A percentile compares a stretch with the other conserved stretches of the same genome.
phyloP scores from a whole-genome alignment of 2,888 invertebrate species.

The Hydropsyche betteni region DNA sequence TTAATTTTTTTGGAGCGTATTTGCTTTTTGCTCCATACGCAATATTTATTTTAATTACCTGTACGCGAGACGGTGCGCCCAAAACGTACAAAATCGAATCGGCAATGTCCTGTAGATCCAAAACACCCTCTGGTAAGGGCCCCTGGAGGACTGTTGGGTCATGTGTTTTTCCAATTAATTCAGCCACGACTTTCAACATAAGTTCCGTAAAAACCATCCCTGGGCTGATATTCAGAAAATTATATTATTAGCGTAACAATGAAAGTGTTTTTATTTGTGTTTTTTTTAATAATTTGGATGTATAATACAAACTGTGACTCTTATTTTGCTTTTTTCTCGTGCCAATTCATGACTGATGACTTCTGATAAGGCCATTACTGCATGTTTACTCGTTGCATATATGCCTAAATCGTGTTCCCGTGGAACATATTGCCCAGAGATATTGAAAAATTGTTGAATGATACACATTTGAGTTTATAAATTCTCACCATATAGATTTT shows the following conservation, averaged over 20 bases:
- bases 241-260: background rate
- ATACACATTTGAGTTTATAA: slow-evolving; percentile 2
- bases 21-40: too few relatives aligned
- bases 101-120: slow-evolving; percentile 54
- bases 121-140: slow-evolving; percentile 53
- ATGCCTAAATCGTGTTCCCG: slow-evolving; percentile 54
- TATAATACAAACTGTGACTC: slow-evolving; percentile 55
- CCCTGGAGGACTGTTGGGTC: slow-evolving; percentile 54
- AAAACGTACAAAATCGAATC: slow-evolving; percentile 56
- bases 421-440: slow-evolving; percentile 56
- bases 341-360: slow-evolving; percentile 57
- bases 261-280: background rate
- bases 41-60: slow-evolving; percentile 53
- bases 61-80: slow-evolving; percentile 56
- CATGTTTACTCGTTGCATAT: slow-evolving; percentile 57
- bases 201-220: slow-evolving; percentile 52
- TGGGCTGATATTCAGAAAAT: slow-evolving; percentile 55
- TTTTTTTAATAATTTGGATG: background rate
- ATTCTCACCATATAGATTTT: background rate
- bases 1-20: too few relatives aligned
- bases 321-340: slow-evolving; percentile 54
- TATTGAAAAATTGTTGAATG: slow-evolving; percentile 52
- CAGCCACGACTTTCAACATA: slow-evolving; percentile 42
- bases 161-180: slow-evolving; percentile 47
- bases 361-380: slow-evolving; percentile 57